Percentiles rank a stretch among this genome's conserved stretches.
Conservation (phyloP, 2,797 vertebrate species). For the Enteromius mattozi region DNA sequence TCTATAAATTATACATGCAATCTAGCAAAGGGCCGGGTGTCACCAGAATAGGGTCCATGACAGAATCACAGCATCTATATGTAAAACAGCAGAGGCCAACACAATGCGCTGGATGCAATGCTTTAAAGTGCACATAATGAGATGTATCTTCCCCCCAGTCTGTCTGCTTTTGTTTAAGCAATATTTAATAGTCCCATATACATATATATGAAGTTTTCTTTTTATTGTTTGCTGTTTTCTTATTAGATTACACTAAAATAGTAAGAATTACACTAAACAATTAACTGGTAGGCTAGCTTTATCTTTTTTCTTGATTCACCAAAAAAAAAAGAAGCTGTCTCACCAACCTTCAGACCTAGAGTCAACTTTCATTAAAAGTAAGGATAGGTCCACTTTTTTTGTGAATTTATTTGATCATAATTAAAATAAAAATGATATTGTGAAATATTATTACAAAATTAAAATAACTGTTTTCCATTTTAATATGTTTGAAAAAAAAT, state of each 20-base stretch:
- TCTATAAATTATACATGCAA: slow-evolving; percentile 56
- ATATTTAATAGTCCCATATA: slow-evolving; percentile 22
- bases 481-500: neutral
- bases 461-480: neutral
- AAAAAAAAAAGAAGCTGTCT: neutral
- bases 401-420: neutral
- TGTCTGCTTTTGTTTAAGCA: slow-evolving; percentile 7
- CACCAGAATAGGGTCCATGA: slow-evolving; percentile 20
- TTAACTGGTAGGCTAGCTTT: neutral
- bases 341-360: neutral
- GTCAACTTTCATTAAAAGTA: neutral
- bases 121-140: slow-evolving; percentile 19
- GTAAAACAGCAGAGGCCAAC: slow-evolving; percentile 34
- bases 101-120: neutral
- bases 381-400: neutral
- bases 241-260: neutral
- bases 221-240: slow-evolving; percentile 13
- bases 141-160: neutral
- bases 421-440: neutral
- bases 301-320: neutral
- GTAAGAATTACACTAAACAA: neutral
- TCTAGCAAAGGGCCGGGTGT: slow-evolving; percentile 44
- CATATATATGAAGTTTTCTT: neutral
- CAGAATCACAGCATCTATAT: slow-evolving; percentile 49
- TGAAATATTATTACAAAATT: neutral